Percentiles rank a stretch among this genome's conserved stretches.
phyloP scores from a whole-genome alignment of 2,888 invertebrate species.

The Hoplodrina blanda region DNA sequence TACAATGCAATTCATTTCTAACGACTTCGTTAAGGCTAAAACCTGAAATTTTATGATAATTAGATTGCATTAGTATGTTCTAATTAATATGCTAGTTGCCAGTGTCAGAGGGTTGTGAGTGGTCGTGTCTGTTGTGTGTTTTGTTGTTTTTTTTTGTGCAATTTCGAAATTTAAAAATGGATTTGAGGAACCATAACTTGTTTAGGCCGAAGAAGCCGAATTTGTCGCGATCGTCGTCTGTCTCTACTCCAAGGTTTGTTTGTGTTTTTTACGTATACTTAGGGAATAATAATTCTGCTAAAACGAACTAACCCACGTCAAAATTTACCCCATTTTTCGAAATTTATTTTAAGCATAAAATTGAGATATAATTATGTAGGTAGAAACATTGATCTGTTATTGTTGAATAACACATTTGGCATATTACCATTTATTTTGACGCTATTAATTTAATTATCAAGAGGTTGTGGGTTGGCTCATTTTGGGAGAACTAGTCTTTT shows the following conservation, averaged over 20 bases:
- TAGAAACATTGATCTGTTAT: no score
- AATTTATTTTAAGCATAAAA: no score
- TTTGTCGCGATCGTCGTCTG: conserved; percentile 80
- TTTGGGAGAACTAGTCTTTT: neutral
- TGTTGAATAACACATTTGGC: no score
- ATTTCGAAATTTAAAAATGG: conserved; percentile 74
- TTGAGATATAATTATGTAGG: no score
- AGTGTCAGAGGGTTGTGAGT: conserved; percentile 80
- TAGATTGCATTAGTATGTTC: conserved; percentile 84
- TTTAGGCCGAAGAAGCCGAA: conserved; percentile 79
- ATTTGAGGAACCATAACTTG: conserved; percentile 82
- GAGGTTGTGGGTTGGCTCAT: neutral
- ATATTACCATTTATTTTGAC: neutral
- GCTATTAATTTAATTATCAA: neutral
- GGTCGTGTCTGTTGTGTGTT: conserved; percentile 79
- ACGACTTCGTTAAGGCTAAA: conserved; percentile 85
- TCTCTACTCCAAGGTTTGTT: conserved; percentile 85
- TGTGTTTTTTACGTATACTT: neutral
- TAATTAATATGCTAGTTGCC: conserved; percentile 85
- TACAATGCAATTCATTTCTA: conserved; percentile 82
- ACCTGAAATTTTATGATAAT: conserved; percentile 90
- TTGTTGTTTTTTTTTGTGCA: conserved; percentile 56
- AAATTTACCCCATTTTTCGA: neutral
- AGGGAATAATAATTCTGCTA: neutral
- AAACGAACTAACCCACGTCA: no score